Evolutionary conservation across 1,140 invertebrate species (phyloP), one percentile per base, ranked within the genome.

Genomic region (Drusus annulatus): DNA sequence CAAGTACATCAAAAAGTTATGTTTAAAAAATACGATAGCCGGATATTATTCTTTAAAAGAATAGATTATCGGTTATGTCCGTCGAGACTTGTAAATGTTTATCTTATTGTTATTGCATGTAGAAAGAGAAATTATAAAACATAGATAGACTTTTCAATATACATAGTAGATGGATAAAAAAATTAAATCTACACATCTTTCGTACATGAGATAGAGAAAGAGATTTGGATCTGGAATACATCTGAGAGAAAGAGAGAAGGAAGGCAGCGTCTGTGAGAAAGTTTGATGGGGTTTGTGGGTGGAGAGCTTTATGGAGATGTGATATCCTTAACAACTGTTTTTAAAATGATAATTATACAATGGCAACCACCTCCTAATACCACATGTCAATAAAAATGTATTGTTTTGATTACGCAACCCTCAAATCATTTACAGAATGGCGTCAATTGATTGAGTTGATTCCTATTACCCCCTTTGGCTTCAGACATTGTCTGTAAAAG

Each of bases 301-400:
- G 65, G 45, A 19, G 21, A 56, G 54, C 68, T 71, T 74, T 56
- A 74, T 58, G 52, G 17, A 74, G 50, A 74, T 74, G 71, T 74
- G 71, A 74, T 74, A 74, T 74, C 25, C 51, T 74, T 28, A 56
- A 16, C 31, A 74, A 74, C 52, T 74, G 71, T 28, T 54, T 54
- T 56, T 56, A 71, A 54, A 25, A 54, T 17, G 54, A 56, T 56
- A 7, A 56, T 17, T 56, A 7, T 17, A 56, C 54, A 56, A 56
- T 65, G 28, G 15, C 16, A 65, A 65, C 16, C 60, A 63, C 60
- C 28, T 63, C 25, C 25, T 63, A 36, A n/a, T n/a, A n/a, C n/a
- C n/a, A n/a, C n/a, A 7, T 0, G 5, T 7, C 8, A 36, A 36
- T 36, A 4, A 7, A 36, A 36, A 8, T 36, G 31, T 8, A 36